Conservation (phyloP, 2,113 vertebrate species). For the Xerus inauris region DNA sequence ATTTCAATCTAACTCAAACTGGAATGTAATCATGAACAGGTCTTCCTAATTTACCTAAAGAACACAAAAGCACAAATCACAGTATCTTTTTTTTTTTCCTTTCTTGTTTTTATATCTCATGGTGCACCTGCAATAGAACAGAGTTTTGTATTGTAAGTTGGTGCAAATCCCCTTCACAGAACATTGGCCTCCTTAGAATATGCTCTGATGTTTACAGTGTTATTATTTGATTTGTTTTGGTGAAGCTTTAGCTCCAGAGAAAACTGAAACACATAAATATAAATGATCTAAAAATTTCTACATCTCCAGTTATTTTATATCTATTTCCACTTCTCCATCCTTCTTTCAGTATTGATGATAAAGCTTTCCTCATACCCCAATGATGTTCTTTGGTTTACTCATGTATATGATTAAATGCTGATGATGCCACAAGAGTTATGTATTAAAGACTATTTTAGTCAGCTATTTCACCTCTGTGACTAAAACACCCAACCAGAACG, state of each 20-base stretch:
- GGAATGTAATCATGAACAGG: not conserved
- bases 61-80: not conserved
- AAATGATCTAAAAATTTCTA: not conserved
- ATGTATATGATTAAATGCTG: not conserved
- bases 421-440: not conserved
- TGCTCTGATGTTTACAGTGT: not conserved
- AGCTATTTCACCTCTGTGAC: too few species aligned
- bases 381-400: not conserved
- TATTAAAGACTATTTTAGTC: not conserved
- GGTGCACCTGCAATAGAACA: not conserved
- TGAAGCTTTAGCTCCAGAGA: not conserved
- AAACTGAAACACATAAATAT: not conserved
- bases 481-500: too few species aligned
- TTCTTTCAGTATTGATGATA: not conserved
- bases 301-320: not conserved
- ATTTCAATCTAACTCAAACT: not conserved
- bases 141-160: not conserved
- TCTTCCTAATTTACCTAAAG: not conserved
- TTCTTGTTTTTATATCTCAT: not conserved
- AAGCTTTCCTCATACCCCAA: not conserved
- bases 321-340: not conserved
- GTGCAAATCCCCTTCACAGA: not conserved
- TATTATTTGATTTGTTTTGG: not conserved
- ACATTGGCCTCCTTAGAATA: not conserved
- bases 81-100: not conserved